Percentiles rank a stretch among this genome's conserved stretches.
Conservation (phyloP, 2,888 invertebrate species). For the Lucinisca nassula region DNA sequence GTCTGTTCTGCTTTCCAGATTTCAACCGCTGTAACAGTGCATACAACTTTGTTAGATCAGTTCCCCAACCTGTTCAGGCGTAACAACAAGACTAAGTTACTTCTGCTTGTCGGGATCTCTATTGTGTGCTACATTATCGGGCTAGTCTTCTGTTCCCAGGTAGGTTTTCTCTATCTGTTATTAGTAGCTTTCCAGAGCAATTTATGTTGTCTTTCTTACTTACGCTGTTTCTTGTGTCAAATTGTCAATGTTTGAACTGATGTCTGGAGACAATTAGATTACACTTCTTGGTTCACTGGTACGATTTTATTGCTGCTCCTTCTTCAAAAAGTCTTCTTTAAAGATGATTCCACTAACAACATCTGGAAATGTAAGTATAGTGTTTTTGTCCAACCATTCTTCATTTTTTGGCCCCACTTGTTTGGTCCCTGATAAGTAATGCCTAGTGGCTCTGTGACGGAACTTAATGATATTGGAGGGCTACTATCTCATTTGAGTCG, state of each 20-base stretch:
- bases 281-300: neutral
- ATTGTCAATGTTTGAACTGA: neutral
- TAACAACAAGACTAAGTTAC: conserved; percentile 83
- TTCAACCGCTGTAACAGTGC: conserved; percentile 89
- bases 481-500: no score
- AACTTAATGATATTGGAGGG: no score
- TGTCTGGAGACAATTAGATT: neutral
- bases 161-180: conserved; percentile 52
- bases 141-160: conserved; percentile 85
- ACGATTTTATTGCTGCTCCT: neutral
- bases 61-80: conserved; percentile 87
- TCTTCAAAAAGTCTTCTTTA: no score
- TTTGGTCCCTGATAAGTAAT: no score
- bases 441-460: no score
- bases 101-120: conserved; percentile 86
- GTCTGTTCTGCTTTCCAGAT: conserved; percentile 85
- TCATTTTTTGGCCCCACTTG: no score
- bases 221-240: neutral
- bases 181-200: neutral
- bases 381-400: no score
- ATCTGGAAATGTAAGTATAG: no score
- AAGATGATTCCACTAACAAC: no score
- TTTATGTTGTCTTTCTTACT: neutral
- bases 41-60: conserved; percentile 89
- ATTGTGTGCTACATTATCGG: conserved; percentile 87